Base-by-base conservation (phyloP, 2,888 invertebrate species). In the Epinotia nisella region DNA sequence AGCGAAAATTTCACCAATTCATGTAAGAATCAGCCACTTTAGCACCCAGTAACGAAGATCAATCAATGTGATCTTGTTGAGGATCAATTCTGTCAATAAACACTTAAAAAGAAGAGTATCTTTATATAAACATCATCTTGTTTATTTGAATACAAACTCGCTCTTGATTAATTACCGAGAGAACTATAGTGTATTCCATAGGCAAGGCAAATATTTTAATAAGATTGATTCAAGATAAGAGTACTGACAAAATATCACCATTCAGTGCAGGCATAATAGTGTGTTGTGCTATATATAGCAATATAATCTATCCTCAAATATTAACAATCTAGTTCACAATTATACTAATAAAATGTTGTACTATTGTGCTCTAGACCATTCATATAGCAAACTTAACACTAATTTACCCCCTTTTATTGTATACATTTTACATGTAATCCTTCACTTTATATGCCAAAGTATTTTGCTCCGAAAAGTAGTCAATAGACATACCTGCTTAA, bases 391-490 rank as follows among this genome's bases (percentile, higher is more conserved):
- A 29, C 59, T 45, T 61, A 45, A 45, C 45, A 49, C 61, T 61
- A 61, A n/a, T 61, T 45, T 45, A 61, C 61, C 45, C 61, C 62
- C 17, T 61, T 53, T 41, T 60, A 19, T 45, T 24, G 24, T 49
- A 29, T n/a, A 62, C n/a, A 10, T 35, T 15, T 17, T n/a, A 21
- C 51, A 53, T 35, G 15, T 15, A 39, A 9, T 21, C 15, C 15
- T 13, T 61, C 10, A 53, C 39, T 35, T 7, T 10, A 19, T 1
- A 39, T 7, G 0, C n/a, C 10, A 13, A 39, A 35, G 53, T 65
- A 65, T 65, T 35, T 53, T 13, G 15, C 55, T 66, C 56, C n/a
- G n/a, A 56, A 66, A 66, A 66, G 66, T 66, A 66, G 55, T 66
- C 24, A 11, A n/a, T 53, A 64, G 17, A 11, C 15, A 10, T 21